These are phyloP conservation scores for Acanthosepion lycidas DNA, from an alignment of 2,888 invertebrate genomes.

Conservation along the genomic window DNA sequence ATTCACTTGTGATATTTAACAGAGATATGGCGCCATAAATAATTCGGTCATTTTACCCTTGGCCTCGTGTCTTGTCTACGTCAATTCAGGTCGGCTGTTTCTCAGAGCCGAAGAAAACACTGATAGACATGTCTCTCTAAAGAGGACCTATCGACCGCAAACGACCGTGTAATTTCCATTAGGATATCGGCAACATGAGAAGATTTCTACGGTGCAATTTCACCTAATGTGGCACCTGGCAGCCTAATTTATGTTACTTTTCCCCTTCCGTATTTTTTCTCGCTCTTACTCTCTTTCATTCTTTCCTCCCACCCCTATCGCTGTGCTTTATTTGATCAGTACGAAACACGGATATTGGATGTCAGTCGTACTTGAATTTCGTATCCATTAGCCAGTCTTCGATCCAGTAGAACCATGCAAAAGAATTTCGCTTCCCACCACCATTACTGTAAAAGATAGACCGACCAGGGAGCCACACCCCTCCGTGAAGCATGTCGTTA, in stretches of 20 bases:
- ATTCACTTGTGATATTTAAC: background rate
- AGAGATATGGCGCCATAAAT: background rate
- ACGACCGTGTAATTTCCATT: conserved; percentile 16
- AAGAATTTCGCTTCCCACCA: background rate
- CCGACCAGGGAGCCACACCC: background rate
- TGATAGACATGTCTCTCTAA: background rate
- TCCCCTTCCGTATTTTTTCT: background rate
- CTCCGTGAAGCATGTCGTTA: background rate
- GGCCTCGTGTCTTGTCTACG: background rate
- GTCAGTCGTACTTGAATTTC: conserved; percentile 4
- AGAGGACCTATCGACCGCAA: background rate
- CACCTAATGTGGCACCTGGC: background rate
- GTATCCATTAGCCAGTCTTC: background rate
- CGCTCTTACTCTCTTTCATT: background rate
- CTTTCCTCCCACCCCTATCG: background rate
- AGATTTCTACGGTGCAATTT: background rate
- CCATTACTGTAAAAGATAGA: background rate
- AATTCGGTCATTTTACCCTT: background rate
- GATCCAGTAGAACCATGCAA: background rate
- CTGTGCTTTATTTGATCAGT: background rate
- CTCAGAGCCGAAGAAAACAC: background rate
- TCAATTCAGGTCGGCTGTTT: background rate
- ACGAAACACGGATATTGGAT: background rate
- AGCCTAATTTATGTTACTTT: background rate
- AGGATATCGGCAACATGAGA: background rate